phyloP scores from a whole-genome alignment of 92 coral and sea anemone genomes.

The Plumapathes pennacea region DNA sequence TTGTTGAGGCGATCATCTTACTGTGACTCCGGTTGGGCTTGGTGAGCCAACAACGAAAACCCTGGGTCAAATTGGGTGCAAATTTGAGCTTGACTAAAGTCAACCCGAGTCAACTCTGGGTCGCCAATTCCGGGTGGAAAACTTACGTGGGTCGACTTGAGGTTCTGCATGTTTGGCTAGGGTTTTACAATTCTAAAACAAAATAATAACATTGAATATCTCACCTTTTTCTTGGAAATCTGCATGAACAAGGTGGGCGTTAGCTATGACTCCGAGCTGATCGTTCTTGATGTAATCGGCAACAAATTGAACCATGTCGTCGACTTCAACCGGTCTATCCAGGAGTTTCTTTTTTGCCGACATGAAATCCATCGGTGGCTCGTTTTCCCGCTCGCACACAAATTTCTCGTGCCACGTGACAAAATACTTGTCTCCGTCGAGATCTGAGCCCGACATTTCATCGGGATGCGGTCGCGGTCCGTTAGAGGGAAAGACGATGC shows the following conservation, averaged over 20 bases:
- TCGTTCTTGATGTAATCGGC: constrained; percentile 74
- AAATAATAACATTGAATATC: too few species aligned
- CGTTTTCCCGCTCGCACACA: constrained; percentile 43
- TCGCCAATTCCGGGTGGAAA: too few species aligned
- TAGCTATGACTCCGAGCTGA: constrained; percentile 81
- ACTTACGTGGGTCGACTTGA: too few species aligned
- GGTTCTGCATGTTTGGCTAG: too few species aligned
- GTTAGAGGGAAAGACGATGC: constrained; percentile 74
- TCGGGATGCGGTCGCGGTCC: constrained; percentile 83
- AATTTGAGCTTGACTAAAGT: too few species aligned
- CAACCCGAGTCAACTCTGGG: too few species aligned
- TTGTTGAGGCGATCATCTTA: too few species aligned
- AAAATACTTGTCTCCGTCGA: constrained; percentile 81
- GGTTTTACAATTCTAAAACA: too few species aligned
- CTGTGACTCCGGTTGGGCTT: too few species aligned
- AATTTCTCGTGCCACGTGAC: constrained; percentile 64
- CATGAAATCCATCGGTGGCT: constrained; percentile 70
- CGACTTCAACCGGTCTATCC: constrained; percentile 43
- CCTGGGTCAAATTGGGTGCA: too few species aligned
- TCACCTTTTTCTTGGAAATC: constrained; percentile 61
- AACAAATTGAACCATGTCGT: constrained; percentile 74
- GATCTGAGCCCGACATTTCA: constrained; percentile 86
- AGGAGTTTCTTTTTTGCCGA: constrained; percentile 54
- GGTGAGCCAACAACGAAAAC: too few species aligned
- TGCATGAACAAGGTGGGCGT: constrained; percentile 75